Base-by-base conservation (phyloP, 2,113 vertebrate genomes). In the Limnothrissa miodon region DNA sequence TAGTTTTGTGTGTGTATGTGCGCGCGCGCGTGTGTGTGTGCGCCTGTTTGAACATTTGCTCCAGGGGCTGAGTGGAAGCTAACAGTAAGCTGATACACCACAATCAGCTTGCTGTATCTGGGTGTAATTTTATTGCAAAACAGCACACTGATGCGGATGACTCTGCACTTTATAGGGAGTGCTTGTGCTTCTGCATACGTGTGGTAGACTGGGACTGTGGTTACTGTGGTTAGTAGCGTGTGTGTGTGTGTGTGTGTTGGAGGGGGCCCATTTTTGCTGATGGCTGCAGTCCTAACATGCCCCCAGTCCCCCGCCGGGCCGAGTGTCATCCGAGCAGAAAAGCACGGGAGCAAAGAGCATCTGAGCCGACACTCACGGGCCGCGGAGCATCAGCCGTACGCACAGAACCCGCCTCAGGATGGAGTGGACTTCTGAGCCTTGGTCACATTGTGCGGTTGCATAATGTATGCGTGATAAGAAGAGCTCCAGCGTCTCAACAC, bases 21-120 rank as follows among this genome's bases (percentile, higher is more conserved):
- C 42, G 51, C 80, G 84, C 85, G 89, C 78, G 82, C 88, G 85
- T 59, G 83, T 83, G 85, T 86, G 83, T 81, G 84, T 88, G 85
- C 51, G 83, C 83, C 83, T 87, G 83, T 81, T 82, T 81, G 82
- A 81, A 78, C 84, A 83, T 82, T 86, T 23, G 44, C 25, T 46
- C 13, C 56, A 62, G 48, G 29, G 10, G 10, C 17, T 56, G 62
- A 9, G n/a, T 19, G 51, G 51, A 56, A 56, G 51, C 51, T 56
- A 3, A 36, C 66, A 5, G 66, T 74, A 74, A 74, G 66, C 66
- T 74, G 66, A 74, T 74, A 36, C 33, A 29, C 23, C n/a, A 23
- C 66, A 2, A 33, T 36, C 13, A 29, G 66, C 19, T 74, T 15
- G 13, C 66, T 15, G 33, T 39, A 36, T 74, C 29, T 74, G 15